Percentiles rank a stretch among this genome's conserved stretches.
phyloP scores from a whole-genome alignment of 1,140 invertebrate species.

The Anadara kagoshimensis region DNA sequence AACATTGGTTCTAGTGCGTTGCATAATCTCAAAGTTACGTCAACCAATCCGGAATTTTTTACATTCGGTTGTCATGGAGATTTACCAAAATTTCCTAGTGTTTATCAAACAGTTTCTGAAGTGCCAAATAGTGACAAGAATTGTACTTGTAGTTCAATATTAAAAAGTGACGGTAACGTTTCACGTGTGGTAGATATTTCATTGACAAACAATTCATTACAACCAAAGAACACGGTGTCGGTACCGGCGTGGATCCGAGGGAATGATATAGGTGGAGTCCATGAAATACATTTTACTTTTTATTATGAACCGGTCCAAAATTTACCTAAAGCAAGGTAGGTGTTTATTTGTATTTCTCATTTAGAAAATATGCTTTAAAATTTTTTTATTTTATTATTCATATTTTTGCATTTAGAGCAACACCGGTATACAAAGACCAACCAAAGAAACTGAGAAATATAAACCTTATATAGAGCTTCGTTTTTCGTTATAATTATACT shows the following conservation, averaged over 20 bases:
- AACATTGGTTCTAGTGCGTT: conserved; percentile 82
- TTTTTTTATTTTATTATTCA: not conserved
- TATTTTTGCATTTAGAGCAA: not conserved
- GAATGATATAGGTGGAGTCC: conserved; percentile 79
- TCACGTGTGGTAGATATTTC: conserved; percentile 52
- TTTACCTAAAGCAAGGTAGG: conserved; percentile 67
- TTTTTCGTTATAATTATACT: no score
- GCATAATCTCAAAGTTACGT: conserved; percentile 80
- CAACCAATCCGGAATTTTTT: conserved; percentile 82
- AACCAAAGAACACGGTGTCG: conserved; percentile 77
- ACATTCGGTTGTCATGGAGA: conserved; percentile 74
- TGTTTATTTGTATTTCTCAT: conserved; percentile 4
- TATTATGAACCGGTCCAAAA: conserved; percentile 81
- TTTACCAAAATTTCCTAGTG: conserved; percentile 53
- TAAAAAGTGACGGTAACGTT: conserved; percentile 26
- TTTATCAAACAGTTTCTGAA: conserved; percentile 52
- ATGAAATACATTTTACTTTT: conserved; percentile 81
- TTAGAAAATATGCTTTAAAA: no score
- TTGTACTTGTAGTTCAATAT: conserved; percentile 30
- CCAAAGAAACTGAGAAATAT: no score
- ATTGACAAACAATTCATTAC: conserved; percentile 71
- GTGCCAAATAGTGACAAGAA: conserved; percentile 17
- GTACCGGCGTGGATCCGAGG: conserved; percentile 82
- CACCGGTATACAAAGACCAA: no score
- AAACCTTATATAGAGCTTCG: no score